phyloP scores from a whole-genome alignment of 2,888 invertebrate genomes.

The Mythimna ferrago region DNA sequence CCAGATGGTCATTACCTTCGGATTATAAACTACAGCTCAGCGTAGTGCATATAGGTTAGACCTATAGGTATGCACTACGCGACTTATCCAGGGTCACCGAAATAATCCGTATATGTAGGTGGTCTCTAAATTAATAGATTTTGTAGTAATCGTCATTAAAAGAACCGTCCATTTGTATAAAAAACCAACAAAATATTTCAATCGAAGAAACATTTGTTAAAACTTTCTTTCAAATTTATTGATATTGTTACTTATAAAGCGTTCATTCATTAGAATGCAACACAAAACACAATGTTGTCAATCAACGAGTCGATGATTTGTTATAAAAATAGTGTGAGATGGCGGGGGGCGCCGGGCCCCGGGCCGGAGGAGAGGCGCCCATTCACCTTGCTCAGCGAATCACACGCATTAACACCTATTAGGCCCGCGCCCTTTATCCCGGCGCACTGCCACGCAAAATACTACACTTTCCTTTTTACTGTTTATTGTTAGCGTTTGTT shows the following conservation, averaged over 20 bases:
- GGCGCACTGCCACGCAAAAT: conserved; percentile 85
- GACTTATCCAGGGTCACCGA: too few relatives aligned
- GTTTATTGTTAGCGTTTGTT: conserved; percentile 90
- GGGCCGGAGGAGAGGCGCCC: conserved; percentile 66
- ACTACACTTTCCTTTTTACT: conserved; percentile 89
- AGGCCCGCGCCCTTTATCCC: conserved; percentile 80
- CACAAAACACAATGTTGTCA: conserved; percentile 82
- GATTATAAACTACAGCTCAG: neutral
- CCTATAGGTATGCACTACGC: too few relatives aligned
- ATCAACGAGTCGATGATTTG: conserved; percentile 85
- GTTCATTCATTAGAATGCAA: conserved; percentile 77
- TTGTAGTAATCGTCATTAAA: neutral
- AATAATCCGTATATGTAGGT: too few relatives aligned
- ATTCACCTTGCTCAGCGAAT: conserved; percentile 85
- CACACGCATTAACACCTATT: conserved; percentile 88
- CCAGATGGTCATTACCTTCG: too few relatives aligned
- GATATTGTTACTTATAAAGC: conserved; percentile 55
- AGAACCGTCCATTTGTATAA: neutral
- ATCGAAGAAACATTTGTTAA: conserved; percentile 2
- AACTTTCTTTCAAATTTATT: conserved; percentile 22
- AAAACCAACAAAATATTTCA: neutral
- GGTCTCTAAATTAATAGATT: neutral
- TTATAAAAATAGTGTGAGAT: conserved; percentile 82
- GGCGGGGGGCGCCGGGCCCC: conserved; percentile 58
- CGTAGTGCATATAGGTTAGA: too few relatives aligned